Evolutionary conservation across 2,113 vertebrate genomes (phyloP), one percentile per base, ranked within the genome.

Genomic region (Bubo scandiacus): DNA sequence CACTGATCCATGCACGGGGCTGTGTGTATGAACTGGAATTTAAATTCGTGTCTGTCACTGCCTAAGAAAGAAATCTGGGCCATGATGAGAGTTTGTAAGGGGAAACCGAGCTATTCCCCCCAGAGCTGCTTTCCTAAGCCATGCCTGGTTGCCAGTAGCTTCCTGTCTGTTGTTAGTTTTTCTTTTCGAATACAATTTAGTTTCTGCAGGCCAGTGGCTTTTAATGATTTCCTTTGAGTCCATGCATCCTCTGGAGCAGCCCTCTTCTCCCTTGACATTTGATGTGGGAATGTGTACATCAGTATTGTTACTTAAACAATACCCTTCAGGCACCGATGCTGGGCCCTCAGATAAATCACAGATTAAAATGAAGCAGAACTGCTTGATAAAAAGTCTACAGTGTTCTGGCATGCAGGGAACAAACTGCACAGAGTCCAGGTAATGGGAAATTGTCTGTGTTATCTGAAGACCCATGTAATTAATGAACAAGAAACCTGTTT

Each of bases 151-250:
- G 94, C 81, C 85, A 51, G 79, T 88, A 78, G 94, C 89, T 95
- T 97, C 93, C 91, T 93, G 75, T 68, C 87, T 93, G 96, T 90
- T 94, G 91, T 95, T 97, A 93, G 91, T 94, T 96, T 95, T 96
- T 95, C 85, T 96, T 96, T 93, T 91, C 10, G 70, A 91, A 92
- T 87, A 94, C 94, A 66, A 68, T 97, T 97, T 95, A 54, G 89
- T 92, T 96, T 97, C 94, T 96, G 94, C 92, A 96, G 84, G 86
- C 94, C 96, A 92, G 94, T 95, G 87, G 92, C 95, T 95, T 97
- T 95, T 95, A 95, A 95, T 95, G 95, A 96, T 96, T 96, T 96
- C 95, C 95, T 97, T 95, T 97, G 94, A 97, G 94, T 58, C 89
- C 61, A 12, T 65, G 94, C 84, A 96, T 96, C 94, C 96, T 95